Base-by-base conservation (phyloP, 2,797 vertebrate genomes). In the Steatocranus sp. region DNA sequence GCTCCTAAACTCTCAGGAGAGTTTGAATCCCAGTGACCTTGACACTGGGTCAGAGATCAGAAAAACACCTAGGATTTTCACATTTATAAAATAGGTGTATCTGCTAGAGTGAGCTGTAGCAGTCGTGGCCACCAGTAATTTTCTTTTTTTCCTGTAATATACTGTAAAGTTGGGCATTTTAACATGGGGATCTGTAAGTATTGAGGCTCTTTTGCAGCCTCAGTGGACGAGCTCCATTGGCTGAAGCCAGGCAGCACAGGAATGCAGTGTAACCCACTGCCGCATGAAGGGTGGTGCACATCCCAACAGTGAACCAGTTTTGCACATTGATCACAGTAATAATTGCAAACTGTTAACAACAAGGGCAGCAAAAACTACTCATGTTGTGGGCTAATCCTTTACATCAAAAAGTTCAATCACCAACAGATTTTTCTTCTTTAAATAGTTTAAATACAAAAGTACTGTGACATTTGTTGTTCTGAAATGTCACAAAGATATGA, bases 361-460 rank as follows among this genome's bases (percentile, higher is more conserved):
- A 46, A 70, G 1, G 5, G 23, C 38, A 70, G 66, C 66, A 7
- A 7, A 18, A 43, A 8, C 15, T 9, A 11, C 3, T 46, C 38
- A 41, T 43, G 38, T 43, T 7, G 38, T 17, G 20, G 20, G 38
- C 63, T 25, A 68, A 68, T 17, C 8, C 38, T 70, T 70, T 25
- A 43, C 0, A 43, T 18, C 14, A 68, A 27, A 6, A 23, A 17
- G 20, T 68, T 41, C 5, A 0, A 17, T 25, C 34, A 25, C 5
- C 36, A 0, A 15, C 5, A 5, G 36, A 25, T 38, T 38, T 38
- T 41, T 41, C 36, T 66, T 66, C 61, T 66, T 66, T 23, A 68
- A 43, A 56, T 56, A 30, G 14, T 27, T 53, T 27, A 27, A 0
- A 66, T 14, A 49, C 8, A 14, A 50, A 50, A 6, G n/a, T 11